Evolutionary conservation across 2,888 invertebrate species (phyloP).

Genomic region (Papilio demoleus): DNA sequence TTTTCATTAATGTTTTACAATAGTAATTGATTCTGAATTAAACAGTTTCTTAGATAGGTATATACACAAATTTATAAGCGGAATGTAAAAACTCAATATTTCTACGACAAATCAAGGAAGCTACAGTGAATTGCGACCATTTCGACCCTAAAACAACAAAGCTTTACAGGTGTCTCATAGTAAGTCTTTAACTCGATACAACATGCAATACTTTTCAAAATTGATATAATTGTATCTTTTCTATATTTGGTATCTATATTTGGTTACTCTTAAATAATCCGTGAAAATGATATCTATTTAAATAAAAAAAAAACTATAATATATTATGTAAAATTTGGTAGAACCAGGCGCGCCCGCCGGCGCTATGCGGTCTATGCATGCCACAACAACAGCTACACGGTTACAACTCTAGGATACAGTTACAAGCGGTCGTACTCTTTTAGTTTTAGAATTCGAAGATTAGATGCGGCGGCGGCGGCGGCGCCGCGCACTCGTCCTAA

Average conservation of each 20-base stretch:
- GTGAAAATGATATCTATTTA: constrained; percentile 79
- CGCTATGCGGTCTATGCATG: constrained; percentile 55
- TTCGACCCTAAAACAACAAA: constrained; percentile 46
- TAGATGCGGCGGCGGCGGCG: constrained; percentile 58
- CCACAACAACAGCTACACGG: constrained; percentile 76
- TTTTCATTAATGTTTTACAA: constrained; percentile 20
- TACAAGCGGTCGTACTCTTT: constrained; percentile 73
- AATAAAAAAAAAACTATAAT: constrained; percentile 81
- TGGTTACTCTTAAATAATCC: constrained; percentile 81
- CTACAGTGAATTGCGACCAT: constrained; percentile 25
- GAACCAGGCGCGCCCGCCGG: constrained; percentile 63
- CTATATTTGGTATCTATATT: constrained; percentile 84
- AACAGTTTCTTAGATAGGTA: constrained; percentile 23
- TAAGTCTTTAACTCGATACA: constrained; percentile 84
- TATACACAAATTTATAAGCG: constrained; percentile 35
- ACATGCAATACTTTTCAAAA: constrained; percentile 83
- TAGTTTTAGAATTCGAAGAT: constrained; percentile 73
- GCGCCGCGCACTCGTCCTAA: constrained; percentile 46
- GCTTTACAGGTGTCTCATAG: constrained; percentile 73
- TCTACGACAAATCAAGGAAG: constrained; percentile 27
- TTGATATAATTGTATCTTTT: constrained; percentile 80
- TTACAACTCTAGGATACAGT: constrained; percentile 74
- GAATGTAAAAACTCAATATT: constrained; percentile 23
- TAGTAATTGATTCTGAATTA: constrained; percentile 27
- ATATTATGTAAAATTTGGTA: constrained; percentile 80